Base-by-base conservation (phyloP, 2,113 vertebrate genomes). In the Pristiophorus japonicus region DNA sequence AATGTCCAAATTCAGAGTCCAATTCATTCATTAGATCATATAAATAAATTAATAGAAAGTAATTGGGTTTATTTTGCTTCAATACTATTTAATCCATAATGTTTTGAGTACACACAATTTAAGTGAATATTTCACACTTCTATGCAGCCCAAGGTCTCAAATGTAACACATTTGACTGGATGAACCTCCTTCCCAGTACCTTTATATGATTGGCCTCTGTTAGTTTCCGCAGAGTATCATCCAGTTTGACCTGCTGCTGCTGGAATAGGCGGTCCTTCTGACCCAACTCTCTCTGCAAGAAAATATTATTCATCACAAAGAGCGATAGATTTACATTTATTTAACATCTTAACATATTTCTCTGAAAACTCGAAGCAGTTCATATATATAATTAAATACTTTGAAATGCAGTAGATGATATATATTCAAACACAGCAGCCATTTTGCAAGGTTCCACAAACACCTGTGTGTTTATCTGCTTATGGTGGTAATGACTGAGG, bases 261-360 rank as follows among this genome's bases (percentile, higher is more conserved):
- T 99, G 99, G 87, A 99, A 84, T 8, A 98, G 97, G 75, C 98
- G 96, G 4, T 99, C 99, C 96, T 99, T 99, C 97, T 99, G 99
- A 73, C 97, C 97, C 59, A 98, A 96, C 95, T 99, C 99, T 96
- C 98, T 99, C 99, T 99, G 97, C 96, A 97, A 96, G 96, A 5
- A 96, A 45, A 47, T 6, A 70, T 16, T 18, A 91, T 34, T n/a
- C 55, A 63, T 62, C 55, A 90, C 87, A 90, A 88, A 59, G 10
- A 7, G 14, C 34, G 30, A 62, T 30, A 90, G 47, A 62, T 34
- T 62, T 59, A 51, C 87, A 90, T n/a, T 62, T 90, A 81, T 1
- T 42, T 6, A 42, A 42, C 38, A 42, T 4, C n/a, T 5, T 45
- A 81, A 42, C n/a, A 45, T 81, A 5, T 38, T 81, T 81, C 78